These are phyloP conservation scores for Augochlorella aurata DNA, from an alignment of 2,888 invertebrate genomes.

Conservation along the genomic window DNA sequence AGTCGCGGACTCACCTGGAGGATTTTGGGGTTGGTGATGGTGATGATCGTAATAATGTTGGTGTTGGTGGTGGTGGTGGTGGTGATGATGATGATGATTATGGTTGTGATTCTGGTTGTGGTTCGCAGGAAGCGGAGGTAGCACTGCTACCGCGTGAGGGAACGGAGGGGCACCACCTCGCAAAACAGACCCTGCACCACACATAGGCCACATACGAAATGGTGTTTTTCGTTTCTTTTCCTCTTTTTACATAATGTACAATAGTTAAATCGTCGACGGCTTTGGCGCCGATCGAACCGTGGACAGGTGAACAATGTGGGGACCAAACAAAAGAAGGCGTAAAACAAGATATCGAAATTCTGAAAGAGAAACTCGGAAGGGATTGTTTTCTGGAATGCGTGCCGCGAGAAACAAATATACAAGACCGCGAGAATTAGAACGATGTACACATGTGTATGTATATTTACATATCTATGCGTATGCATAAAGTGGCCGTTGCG, in stretches of 20 bases:
- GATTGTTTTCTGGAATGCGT: constrained; percentile 24
- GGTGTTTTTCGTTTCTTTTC: constrained; percentile 13
- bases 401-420: constrained; percentile 19
- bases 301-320: not conserved
- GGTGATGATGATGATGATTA: constrained; percentile 76
- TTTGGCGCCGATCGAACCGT: not conserved
- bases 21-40: constrained; percentile 77
- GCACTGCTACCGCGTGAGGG: constrained; percentile 85
- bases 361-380: not conserved
- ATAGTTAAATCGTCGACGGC: constrained; percentile 10
- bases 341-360: not conserved
- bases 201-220: constrained; percentile 73
- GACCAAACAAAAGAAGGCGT: not conserved
- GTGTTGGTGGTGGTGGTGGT: constrained; percentile 67
- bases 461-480: constrained; percentile 37
- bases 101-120: constrained; percentile 78
- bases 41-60: constrained; percentile 75
- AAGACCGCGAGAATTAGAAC: constrained; percentile 25
- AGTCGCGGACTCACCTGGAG: constrained; percentile 77
- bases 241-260: constrained; percentile 60
- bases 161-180: constrained; percentile 81
- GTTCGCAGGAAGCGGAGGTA: constrained; percentile 83
- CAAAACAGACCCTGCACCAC: constrained; percentile 79
- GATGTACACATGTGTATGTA: constrained; percentile 10
- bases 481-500: constrained; percentile 49